phyloP scores from a whole-genome alignment of 1,140 invertebrate species.

The Drosophila obscura region DNA sequence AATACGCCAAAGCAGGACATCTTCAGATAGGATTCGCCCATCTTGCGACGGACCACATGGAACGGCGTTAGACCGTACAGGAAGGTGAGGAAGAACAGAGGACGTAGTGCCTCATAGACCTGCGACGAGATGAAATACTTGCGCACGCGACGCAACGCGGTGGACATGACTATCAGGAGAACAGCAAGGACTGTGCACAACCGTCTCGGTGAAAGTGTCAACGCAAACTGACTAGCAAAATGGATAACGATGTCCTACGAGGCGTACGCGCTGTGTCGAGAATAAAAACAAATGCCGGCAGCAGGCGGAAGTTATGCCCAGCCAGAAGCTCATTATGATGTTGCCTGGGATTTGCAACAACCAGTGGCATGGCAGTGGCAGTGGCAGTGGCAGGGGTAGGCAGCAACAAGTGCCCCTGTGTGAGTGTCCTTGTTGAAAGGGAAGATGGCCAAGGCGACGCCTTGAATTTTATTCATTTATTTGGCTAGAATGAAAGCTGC shows the following conservation, averaged over 20 bases:
- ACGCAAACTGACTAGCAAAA: slow-evolving; percentile 54
- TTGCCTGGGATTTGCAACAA: slow-evolving; percentile 50
- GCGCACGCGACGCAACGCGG: slow-evolving; percentile 60
- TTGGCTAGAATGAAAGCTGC: slow-evolving; percentile 11
- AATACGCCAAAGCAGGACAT: slow-evolving; percentile 67
- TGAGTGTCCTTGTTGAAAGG: too few species aligned
- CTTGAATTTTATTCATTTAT: slow-evolving; percentile 36
- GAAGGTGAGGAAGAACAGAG: slow-evolving; percentile 71
- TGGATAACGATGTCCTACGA: slow-evolving; percentile 35
- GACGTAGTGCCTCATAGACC: slow-evolving; percentile 74
- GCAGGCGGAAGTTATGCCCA: slow-evolving; percentile 23
- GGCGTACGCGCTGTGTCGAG: slow-evolving; percentile 3
- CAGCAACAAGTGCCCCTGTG: slow-evolving; percentile 37
- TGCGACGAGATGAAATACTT: slow-evolving; percentile 75
- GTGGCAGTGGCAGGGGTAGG: background rate
- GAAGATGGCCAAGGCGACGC: background rate
- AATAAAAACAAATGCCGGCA: slow-evolving; percentile 29
- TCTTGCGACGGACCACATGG: slow-evolving; percentile 60
- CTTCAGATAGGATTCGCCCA: slow-evolving; percentile 66
- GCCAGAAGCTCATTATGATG: slow-evolving; percentile 49
- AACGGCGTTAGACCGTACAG: slow-evolving; percentile 70
- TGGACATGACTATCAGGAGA: slow-evolving; percentile 43
- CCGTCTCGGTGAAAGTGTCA: slow-evolving; percentile 52
- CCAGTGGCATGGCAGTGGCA: slow-evolving; percentile 23
- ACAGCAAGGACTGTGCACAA: slow-evolving; percentile 35